Base-by-base conservation (phyloP, 2,113 vertebrate species). In the Mus pahari region DNA sequence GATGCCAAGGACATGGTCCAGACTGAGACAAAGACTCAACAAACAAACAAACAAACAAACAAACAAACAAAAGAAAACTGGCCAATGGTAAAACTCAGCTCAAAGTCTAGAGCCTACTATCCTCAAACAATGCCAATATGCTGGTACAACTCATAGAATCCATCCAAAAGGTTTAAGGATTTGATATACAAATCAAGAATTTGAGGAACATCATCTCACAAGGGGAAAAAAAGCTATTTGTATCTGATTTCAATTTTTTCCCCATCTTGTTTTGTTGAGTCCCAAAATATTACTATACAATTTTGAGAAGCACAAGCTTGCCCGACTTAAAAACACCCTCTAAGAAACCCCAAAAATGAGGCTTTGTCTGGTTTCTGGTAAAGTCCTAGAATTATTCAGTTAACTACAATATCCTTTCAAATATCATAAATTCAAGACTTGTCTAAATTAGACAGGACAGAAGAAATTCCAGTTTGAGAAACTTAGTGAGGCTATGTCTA, bases 291-390 rank as follows among this genome's bases (percentile, higher is more conserved):
- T 77, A 28, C 2, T 24, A 26, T 60, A 60, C 22, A 82, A 39
- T 60, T 82, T 12, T 60, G 7, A 20, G 10, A 64, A 0, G 75
- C 36, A 42, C 7, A 50, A 33, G 7, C 11, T 73, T 64, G 53
- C 2, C 0, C 1, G 3, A 7, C 31, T 33, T 55, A 5, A 28
- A 53, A 79, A 53, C 9, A n/a, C 8, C 14, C n/a, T 42, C 26
- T 2, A 1, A 31, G 4, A 75, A 48, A 71, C 13, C n/a, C 8
- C 22, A 8, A 48, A 74, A 36, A 22, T n/a, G 4, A 45, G 36
- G 10, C 7, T 55, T 60, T 48, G 14, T 60, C 20, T 19, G 19
- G 13, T 73, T 58, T 71, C 28, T 71, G 22, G 4, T 58, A 5
- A 5, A 36, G 24, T 73, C 28, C 31, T 86, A 66, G 24, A 66